These are phyloP conservation scores for Ramphastos sulfuratus DNA, from an alignment of 2,113 vertebrate species.

Conservation along the genomic window DNA sequence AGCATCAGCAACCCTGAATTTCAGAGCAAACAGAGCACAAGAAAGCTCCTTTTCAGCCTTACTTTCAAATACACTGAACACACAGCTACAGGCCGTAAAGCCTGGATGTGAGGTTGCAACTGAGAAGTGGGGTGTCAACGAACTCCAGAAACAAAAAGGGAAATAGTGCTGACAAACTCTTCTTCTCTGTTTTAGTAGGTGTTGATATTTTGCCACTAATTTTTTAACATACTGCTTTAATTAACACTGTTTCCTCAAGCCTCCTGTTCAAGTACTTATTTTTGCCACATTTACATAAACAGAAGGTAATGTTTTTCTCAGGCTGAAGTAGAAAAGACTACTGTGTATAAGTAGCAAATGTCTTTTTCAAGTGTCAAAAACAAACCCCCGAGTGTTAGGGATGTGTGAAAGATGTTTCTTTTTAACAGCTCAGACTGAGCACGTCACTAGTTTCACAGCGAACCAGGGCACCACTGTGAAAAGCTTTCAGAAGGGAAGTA, in stretches of 20 bases:
- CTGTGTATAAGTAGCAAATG: constrained; percentile 33
- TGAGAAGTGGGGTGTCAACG: constrained; percentile 24
- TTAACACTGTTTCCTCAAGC: constrained; percentile 42
- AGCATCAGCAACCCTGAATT: neutral
- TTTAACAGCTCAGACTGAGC: neutral
- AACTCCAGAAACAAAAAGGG: neutral
- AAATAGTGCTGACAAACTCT: neutral
- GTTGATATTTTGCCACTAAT: constrained; percentile 35
- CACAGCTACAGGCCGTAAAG: neutral
- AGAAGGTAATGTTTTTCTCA: constrained; percentile 44
- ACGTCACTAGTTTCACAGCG: neutral
- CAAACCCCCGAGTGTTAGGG: constrained; percentile 3
- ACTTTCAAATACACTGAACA: neutral
- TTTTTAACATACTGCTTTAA: constrained; percentile 40
- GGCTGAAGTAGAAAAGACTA: constrained; percentile 42
- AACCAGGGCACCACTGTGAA: neutral
- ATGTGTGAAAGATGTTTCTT: constrained; percentile 30
- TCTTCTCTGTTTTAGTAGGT: neutral
- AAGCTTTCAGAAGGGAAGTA: neutral
- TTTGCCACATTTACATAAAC: constrained; percentile 28
- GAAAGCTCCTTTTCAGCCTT: neutral
- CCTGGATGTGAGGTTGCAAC: neutral
- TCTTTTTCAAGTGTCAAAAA: constrained; percentile 32
- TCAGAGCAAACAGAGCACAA: neutral
- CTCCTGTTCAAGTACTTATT: constrained; percentile 47